Evolutionary conservation across 1,140 invertebrate genomes (phyloP).

Genomic region (Drosophila parvula): DNA sequence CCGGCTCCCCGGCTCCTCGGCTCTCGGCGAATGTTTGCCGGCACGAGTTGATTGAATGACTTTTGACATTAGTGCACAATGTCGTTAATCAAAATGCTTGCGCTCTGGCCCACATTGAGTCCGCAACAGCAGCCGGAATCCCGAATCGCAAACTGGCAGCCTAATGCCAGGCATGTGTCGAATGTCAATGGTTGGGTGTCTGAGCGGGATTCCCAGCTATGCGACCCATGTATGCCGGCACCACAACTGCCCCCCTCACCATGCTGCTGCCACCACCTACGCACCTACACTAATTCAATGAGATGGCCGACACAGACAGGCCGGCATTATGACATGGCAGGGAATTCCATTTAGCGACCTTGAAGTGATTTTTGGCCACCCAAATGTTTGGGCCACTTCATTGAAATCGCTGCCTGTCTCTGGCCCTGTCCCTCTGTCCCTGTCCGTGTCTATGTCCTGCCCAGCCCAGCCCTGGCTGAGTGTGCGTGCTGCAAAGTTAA

Average conservation of each 20-base stretch:
- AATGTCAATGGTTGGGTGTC: constrained; percentile 37
- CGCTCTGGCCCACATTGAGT: constrained; percentile 28
- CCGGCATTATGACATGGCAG: constrained; percentile 39
- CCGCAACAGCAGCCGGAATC: constrained; percentile 22
- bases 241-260: constrained; percentile 9
- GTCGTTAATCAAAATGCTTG: constrained; percentile 78
- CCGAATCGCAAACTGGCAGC: constrained; percentile 36
- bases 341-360: constrained; percentile 53
- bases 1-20: constrained; percentile 12
- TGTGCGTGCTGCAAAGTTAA: constrained; percentile 60
- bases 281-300: constrained; percentile 44
- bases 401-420: constrained; percentile 39
- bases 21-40: constrained; percentile 18
- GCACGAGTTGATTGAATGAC: constrained; percentile 73
- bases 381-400: constrained; percentile 51
- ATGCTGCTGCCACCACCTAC: constrained; percentile 3
- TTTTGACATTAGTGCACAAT: constrained; percentile 78
- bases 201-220: constrained; percentile 11
- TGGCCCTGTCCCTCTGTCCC: background rate
- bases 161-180: constrained; percentile 50
- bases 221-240: constrained; percentile 19
- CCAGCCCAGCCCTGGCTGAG: background rate
- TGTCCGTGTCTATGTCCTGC: background rate
- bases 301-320: constrained; percentile 40
- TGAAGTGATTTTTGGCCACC: constrained; percentile 50